Percentiles rank a stretch among this genome's conserved stretches.
These are phyloP conservation scores for Marcusenius ussheri DNA, from an alignment of 2,113 vertebrate genomes.

Conservation along the genomic window DNA sequence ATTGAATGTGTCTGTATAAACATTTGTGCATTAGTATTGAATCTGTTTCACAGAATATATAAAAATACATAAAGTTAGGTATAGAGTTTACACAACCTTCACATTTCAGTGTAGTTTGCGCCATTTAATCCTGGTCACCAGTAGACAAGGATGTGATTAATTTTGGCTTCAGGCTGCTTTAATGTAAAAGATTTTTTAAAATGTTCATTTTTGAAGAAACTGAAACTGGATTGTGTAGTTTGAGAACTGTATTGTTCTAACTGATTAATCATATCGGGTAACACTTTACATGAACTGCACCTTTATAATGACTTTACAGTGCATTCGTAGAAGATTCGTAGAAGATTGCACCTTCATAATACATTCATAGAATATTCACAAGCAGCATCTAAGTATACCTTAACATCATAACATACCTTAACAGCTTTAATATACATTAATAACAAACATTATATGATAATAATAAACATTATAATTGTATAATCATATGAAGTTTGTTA, in stretches of 20 bases:
- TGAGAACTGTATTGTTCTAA: background rate
- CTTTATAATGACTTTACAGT: too few species aligned
- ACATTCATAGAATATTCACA: too few species aligned
- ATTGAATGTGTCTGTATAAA: background rate
- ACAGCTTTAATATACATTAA: too few species aligned
- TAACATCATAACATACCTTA: too few species aligned
- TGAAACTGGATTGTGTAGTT: background rate
- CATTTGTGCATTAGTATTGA: background rate
- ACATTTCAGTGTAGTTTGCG: background rate
- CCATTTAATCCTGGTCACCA: background rate
- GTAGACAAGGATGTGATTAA: background rate
- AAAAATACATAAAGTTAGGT: background rate
- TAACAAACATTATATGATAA: too few species aligned
- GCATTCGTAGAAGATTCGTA: too few species aligned
- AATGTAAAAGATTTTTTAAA: background rate
- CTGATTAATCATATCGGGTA: background rate
- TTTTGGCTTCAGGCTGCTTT: background rate
- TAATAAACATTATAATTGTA: too few species aligned
- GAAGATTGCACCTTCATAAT: too few species aligned
- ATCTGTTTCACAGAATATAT: background rate
- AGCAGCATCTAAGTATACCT: too few species aligned
- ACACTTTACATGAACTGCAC: background rate
- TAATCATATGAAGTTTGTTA: too few species aligned
- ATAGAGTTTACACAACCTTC: background rate
- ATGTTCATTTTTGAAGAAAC: background rate